Evolutionary conservation across 2,888 invertebrate species (phyloP), one percentile per base, ranked within the genome.

Genomic region (Myopa tessellatipennis): DNA sequence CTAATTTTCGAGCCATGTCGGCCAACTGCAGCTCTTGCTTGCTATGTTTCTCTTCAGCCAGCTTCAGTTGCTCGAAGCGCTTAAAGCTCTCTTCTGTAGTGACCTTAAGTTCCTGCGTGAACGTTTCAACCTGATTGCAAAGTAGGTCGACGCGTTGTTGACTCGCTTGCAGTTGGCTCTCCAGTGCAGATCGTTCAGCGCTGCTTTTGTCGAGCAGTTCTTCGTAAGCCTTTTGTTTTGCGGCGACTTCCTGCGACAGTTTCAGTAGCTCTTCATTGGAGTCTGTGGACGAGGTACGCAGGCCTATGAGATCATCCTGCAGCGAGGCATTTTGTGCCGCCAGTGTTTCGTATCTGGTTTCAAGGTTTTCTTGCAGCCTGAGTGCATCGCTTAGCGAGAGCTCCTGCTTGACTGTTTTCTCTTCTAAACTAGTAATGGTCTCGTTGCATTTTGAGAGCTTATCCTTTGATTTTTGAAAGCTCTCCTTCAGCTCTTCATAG

Each of bases 241-340:
- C 90, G 82, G 91, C 90, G 1, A 93, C 85, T 81, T 91, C 91
- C 80, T 91, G 91, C 4, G 91, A 90, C 55, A 93, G 86, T 81
- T 91, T 90, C 77, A 90, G 88, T 72, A 92, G 90, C 82, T 93
- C 91, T 78, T 91, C 91, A 82, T 91, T 91, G 0, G 93, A 92
- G 85, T 93, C 91, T 18, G 91, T 91, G 0, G 92, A 90, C 80
- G 92, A 91, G 67, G 90, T 92, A 72, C 92, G 92, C 60, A 93
- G 85, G 83, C 90, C 90, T 74, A 91, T 88, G 79, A 94, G 91
- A 84, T 93, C 92, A 6, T 90, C 85, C 87, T 93, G 92, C 34
- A 92, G 88, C 76, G 91, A 91, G 18, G 90, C 91, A 84, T 93
- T 93, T 79, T 92, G 90, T 68, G 90, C 90, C 79, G 90, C 88